Evolutionary conservation across 23 tunicate species (phyloP), one percentile per base, ranked within the genome.

Genomic region (Styela clava): DNA sequence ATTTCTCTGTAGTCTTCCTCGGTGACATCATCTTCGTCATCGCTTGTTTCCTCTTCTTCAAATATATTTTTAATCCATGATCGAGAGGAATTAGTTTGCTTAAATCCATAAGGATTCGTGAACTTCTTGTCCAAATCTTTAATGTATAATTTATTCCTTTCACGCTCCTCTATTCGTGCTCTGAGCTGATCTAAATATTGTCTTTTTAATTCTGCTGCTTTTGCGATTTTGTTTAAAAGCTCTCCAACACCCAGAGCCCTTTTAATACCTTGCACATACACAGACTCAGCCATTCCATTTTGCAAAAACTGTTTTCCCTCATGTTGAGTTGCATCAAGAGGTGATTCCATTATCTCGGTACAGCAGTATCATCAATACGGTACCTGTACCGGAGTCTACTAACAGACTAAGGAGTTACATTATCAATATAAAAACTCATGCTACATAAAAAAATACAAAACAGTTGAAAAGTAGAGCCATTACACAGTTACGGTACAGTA

Each of bases 1-100:
- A 76, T 76, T 44, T 76, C 65, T 76, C 65, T 76, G 65, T 76
- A 76, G 26, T 26, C 52, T 29, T 44, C 65, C 23, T 76, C 65
- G 9, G 81, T 76, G 20, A 76, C 52, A 44, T 44, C 56, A 44
- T 12, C 12, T 22, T 76, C 81, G 31, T 52, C 65, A 76, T 44
- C 64, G 21, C 65, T 36, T 16, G n/a, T 36, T 20, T 76, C 81
- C 12, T 0, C 16, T 52, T 76, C 81, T 76, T 76, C 81, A 1
- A 36, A 76, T 7, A 76, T 25, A 52, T 76, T 56, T 35, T 36
- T 44, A 24, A 76, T 76, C 81, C 81, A 76, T 26, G 26, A 21
- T 28, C 81, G 24, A 7, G 65, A 44, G 21, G 52, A 25, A 9
- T 22, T 28, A 21, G 27, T 26, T 24, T 35, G 56, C 64, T 51